Percentiles rank a stretch among this genome's conserved stretches.
These are phyloP conservation scores for Callaeas wilsoni DNA, from an alignment of 2,113 vertebrate genomes.

Conservation along the genomic window DNA sequence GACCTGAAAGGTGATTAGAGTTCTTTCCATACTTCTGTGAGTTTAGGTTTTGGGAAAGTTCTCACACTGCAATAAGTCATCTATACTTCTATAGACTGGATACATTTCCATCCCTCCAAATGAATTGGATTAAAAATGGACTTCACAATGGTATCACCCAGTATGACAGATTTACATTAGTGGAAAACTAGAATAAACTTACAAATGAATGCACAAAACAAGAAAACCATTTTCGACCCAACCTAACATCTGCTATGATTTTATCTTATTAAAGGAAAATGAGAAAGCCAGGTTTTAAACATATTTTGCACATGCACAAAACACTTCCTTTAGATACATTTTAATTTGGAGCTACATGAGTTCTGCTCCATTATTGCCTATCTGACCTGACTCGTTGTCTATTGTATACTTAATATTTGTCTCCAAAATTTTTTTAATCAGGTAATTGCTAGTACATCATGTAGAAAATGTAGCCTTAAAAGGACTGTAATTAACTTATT, in stretches of 20 bases:
- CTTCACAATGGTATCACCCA: neutral
- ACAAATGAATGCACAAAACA: neutral
- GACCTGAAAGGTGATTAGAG: neutral
- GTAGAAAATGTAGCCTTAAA: constrained; percentile 57
- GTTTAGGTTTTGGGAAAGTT: neutral
- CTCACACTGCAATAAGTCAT: neutral
- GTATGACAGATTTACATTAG: neutral
- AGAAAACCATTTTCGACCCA: neutral
- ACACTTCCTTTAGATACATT: neutral
- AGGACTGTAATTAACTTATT: constrained; percentile 57
- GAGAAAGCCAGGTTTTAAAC: neutral
- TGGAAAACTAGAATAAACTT: neutral
- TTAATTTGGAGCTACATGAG: constrained; percentile 47
- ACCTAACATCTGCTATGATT: neutral
- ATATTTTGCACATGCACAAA: neutral
- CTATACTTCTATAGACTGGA: neutral
- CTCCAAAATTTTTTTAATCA: constrained; percentile 60
- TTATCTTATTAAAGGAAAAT: neutral
- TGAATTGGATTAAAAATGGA: neutral
- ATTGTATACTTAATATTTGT: constrained; percentile 48
- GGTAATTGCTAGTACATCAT: constrained; percentile 65
- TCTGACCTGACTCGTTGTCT: constrained; percentile 44
- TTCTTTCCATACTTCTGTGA: neutral
- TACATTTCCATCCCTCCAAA: neutral
- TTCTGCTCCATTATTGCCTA: constrained; percentile 38